A percentile compares a stretch with the other conserved stretches of the same genome.
Evolutionary conservation across 2,797 vertebrate genomes (phyloP).

Genomic region (Poeciliopsis gracilis): DNA sequence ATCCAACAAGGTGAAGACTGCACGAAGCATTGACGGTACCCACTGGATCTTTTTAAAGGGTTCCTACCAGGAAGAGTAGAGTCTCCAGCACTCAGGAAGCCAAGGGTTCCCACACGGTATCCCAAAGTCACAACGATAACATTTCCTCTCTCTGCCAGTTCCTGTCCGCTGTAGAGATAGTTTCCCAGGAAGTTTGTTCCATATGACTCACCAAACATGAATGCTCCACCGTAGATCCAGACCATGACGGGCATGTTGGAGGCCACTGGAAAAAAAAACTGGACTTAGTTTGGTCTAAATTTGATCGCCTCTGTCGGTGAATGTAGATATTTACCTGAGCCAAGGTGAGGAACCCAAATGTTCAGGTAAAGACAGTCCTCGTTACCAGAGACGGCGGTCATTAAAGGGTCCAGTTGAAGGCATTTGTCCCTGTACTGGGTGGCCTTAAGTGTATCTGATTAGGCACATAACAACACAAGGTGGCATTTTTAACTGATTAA

Average conservation of each 20-base stretch:
- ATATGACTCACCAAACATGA: constrained; percentile 82
- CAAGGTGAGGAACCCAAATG: constrained; percentile 90
- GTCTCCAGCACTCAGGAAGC: constrained; percentile 94
- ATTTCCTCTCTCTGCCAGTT: constrained; percentile 87
- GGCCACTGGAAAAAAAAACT: constrained; percentile 80
- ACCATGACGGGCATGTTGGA: constrained; percentile 90
- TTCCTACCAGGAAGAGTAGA: constrained; percentile 83
- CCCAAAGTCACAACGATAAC: constrained; percentile 93
- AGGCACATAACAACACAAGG: constrained; percentile 15
- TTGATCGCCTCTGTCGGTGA: not conserved
- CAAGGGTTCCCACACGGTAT: constrained; percentile 90
- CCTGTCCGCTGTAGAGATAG: constrained; percentile 88
- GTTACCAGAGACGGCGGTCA: constrained; percentile 74
- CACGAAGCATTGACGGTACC: not conserved
- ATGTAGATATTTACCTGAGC: constrained; percentile 55
- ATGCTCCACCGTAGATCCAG: constrained; percentile 90
- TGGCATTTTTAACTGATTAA: not conserved
- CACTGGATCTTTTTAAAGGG: not conserved
- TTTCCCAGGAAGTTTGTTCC: constrained; percentile 87
- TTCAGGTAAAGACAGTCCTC: constrained; percentile 96
- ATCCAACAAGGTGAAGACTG: constrained; percentile 3
- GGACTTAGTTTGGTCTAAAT: not conserved
- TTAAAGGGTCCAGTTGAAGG: constrained; percentile 81
- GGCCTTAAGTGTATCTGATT: constrained; percentile 82
- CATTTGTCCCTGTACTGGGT: constrained; percentile 79